These are phyloP conservation scores for Actinemys pallida DNA, from an alignment of 2,113 vertebrate genomes.

Conservation along the genomic window DNA sequence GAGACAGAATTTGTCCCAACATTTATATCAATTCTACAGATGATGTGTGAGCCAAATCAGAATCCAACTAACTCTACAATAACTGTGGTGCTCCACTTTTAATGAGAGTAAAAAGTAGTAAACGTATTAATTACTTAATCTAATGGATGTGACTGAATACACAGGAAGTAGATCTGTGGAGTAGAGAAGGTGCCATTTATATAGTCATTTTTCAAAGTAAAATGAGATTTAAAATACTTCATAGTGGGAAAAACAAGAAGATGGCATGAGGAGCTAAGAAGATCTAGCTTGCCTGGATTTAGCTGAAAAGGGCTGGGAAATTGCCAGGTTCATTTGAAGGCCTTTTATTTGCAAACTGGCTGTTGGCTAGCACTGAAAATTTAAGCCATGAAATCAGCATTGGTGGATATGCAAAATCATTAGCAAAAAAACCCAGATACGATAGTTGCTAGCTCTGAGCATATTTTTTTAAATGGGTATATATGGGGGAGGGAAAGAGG, in stretches of 20 bases:
- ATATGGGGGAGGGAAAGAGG: neutral
- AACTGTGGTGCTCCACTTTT: neutral
- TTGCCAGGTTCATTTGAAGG: slow-evolving; percentile 22
- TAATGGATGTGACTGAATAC: neutral
- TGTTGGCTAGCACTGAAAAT: slow-evolving; percentile 35
- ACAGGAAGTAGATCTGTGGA: neutral
- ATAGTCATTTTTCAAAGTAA: neutral
- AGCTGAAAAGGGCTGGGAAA: neutral
- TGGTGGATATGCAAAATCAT: slow-evolving; percentile 52
- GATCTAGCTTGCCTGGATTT: neutral
- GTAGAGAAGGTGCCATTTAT: neutral
- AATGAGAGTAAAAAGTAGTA: neutral
- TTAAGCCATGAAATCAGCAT: slow-evolving; percentile 47
- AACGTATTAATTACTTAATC: neutral
- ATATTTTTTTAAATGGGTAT: slow-evolving; percentile 13
- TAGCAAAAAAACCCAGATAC: slow-evolving; percentile 23
- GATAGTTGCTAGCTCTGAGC: neutral
- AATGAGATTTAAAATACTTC: neutral
- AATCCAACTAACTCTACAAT: neutral
- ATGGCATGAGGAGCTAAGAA: neutral
- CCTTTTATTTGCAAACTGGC: neutral
- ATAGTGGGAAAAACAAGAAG: neutral
- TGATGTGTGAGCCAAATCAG: neutral
- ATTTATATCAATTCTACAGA: neutral
- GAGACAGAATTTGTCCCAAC: neutral